Percentiles rank a stretch among this genome's conserved stretches.
Conservation (phyloP, 1,140 invertebrate species). For the Notospermus geniculatus region DNA sequence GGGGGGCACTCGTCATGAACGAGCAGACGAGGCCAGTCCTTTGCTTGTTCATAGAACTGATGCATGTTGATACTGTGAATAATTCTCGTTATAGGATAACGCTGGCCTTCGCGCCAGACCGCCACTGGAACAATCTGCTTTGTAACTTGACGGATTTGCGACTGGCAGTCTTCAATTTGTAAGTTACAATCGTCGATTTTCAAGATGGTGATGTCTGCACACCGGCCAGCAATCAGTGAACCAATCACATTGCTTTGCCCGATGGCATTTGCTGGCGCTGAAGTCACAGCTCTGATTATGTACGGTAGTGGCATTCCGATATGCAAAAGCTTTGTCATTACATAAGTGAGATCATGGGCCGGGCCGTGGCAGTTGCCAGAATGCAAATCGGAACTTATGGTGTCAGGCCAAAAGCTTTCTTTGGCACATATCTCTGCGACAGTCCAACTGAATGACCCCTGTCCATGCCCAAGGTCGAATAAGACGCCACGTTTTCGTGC, state of each 20-base stretch:
- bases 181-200: constrained; percentile 29
- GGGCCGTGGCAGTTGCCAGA: constrained; percentile 34
- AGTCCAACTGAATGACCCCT: constrained; percentile 43
- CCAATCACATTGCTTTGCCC: constrained; percentile 27
- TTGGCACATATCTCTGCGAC: constrained; percentile 33
- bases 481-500: constrained; percentile 39
- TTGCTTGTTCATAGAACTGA: too few relatives aligned
- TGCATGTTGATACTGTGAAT: too few relatives aligned
- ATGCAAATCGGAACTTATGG: constrained; percentile 45
- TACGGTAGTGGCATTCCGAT: constrained; percentile 42
- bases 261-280: constrained; percentile 35
- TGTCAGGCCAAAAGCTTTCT: constrained; percentile 41
- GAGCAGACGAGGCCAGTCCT: too few relatives aligned
- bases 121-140: constrained; percentile 34
- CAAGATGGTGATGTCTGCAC: constrained; percentile 42
- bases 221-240: constrained; percentile 32
- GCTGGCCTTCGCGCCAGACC: constrained; percentile 34
- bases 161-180: constrained; percentile 34
- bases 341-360: constrained; percentile 38
- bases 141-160: constrained; percentile 27
- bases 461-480: constrained; percentile 47
- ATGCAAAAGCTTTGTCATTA: constrained; percentile 47
- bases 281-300: constrained; percentile 37
- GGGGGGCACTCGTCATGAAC: too few relatives aligned
- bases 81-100: constrained; percentile 18